Base-by-base conservation (phyloP, 2,113 vertebrate species). In the Callipepla squamata region DNA sequence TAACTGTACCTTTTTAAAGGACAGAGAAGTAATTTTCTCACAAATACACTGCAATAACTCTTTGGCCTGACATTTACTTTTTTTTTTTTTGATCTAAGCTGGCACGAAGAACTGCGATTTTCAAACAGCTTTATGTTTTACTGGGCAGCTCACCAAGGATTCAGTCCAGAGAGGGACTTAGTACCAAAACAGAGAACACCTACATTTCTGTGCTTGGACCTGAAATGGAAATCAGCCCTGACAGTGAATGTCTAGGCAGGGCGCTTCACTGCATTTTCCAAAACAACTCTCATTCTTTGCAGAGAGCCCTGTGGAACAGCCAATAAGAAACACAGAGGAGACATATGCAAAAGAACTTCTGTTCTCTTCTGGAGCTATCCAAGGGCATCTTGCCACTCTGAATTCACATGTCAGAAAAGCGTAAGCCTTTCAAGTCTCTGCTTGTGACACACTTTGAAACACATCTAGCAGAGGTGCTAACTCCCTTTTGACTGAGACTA, bases 1-100 rank as follows among this genome's bases (percentile, higher is more conserved):
- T 94, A 96, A 96, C 87, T 92, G 89, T 91, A 93, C 94, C 87
- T 94, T 94, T 94, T 80, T 89, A 92, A 92, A 92, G 44, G 53
- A 58, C 74, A 87, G 95, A 67, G 42, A 91, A 92, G 68, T 80
- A 87, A 94, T 92, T 94, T 96, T 94, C 93, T 80, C 87, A 93
- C 79, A 85, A 94, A 87, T 67, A 92, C 1, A 1, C 70, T 77
- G 78, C 67, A 93, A 44, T 94, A 96, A 93, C 50, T 89, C 72
- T 91, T 80, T 75, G 80, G 84, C 76, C 72, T 92, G 87, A 93
- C 84, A 94, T 94, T 93, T 91, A 87, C 89, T 83, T 89, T 92
- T 85, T 92, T 89, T 36, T 62, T 92, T 86, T 92, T 89, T 55
- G 26, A 50, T 87, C 83, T 92, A 75, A 79, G 65, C 74, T 96